A percentile compares a stretch with the other conserved stretches of the same genome.
phyloP scores from a whole-genome alignment of 2,113 vertebrate species.

The Tragulus kanchil region DNA sequence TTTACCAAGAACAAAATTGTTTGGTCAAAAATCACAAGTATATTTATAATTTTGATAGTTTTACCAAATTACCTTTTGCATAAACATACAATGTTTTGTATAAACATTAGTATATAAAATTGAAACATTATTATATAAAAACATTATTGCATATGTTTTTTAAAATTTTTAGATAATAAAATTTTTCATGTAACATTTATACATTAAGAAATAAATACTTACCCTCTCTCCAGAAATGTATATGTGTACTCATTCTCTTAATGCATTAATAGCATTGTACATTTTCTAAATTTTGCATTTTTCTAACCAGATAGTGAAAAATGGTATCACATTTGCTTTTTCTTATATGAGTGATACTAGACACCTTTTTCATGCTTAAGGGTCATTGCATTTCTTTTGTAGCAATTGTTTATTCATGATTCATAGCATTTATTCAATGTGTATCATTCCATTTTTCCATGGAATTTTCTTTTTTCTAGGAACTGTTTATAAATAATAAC shows the following conservation, averaged over 20 bases:
- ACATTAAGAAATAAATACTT: not conserved
- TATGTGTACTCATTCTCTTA: not conserved
- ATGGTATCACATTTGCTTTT: not conserved
- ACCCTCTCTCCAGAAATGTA: not conserved
- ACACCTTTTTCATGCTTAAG: not conserved
- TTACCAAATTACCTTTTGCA: not conserved
- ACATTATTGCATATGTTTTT: too few relatives aligned
- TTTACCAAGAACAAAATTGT: not conserved
- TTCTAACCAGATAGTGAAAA: conserved; percentile 29
- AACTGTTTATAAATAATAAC: not conserved
- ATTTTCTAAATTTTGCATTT: not conserved
- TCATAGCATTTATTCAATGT: not conserved
- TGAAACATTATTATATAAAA: too few relatives aligned
- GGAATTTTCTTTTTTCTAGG: not conserved
- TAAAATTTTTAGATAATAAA: not conserved
- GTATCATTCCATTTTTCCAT: not conserved
- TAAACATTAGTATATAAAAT: too few relatives aligned
- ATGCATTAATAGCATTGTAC: not conserved
- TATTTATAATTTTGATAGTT: not conserved
- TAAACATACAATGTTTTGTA: not conserved
- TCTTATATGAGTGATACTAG: not conserved
- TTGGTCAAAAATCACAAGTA: not conserved
- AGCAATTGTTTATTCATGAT: not conserved
- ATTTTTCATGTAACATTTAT: not conserved
- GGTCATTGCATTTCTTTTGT: not conserved